phyloP scores from a whole-genome alignment of 2,113 vertebrate genomes.

The Eudyptes chrysolophus region DNA sequence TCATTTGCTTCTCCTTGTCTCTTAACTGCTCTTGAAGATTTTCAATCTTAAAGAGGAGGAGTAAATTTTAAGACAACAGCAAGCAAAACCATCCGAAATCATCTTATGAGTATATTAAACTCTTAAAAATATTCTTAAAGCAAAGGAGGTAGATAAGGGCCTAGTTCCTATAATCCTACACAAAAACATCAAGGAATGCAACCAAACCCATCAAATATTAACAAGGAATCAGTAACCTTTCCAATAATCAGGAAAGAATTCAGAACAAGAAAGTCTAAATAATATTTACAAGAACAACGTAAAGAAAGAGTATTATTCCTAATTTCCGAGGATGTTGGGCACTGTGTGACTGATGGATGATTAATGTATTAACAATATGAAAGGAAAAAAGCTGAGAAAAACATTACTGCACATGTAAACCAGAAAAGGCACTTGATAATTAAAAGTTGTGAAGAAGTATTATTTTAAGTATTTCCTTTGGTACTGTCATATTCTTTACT shows the following conservation, averaged over 20 bases:
- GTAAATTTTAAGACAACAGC: background rate
- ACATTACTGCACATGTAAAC: background rate
- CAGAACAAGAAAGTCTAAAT: background rate
- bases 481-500: background rate
- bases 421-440: background rate
- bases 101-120: background rate
- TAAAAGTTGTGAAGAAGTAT: background rate
- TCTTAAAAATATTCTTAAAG: background rate
- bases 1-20: slow-evolving; percentile 99
- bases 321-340: background rate
- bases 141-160: background rate
- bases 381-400: background rate
- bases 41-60: slow-evolving; percentile 81
- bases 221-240: background rate
- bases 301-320: background rate
- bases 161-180: background rate
- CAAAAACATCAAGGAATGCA: background rate
- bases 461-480: background rate
- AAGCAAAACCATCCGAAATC: background rate
- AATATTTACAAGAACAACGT: background rate
- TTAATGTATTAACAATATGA: background rate
- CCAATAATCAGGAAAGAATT: background rate
- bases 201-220: background rate
- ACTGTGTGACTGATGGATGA: background rate
- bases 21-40: slow-evolving; percentile 96